These are phyloP conservation scores for Ladona fulva DNA, from an alignment of 1,140 invertebrate species.

Conservation along the genomic window DNA sequence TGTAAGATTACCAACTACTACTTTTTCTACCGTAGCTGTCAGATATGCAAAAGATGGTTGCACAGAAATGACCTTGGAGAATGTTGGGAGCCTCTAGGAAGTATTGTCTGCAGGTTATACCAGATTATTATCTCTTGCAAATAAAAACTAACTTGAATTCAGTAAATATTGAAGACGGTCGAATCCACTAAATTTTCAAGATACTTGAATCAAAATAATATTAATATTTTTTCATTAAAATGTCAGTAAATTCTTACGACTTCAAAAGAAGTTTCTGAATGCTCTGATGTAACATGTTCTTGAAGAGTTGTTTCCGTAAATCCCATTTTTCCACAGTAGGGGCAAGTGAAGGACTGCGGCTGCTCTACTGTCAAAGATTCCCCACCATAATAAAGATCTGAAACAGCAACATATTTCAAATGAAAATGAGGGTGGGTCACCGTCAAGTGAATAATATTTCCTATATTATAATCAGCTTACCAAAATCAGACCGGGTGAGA, in stretches of 20 bases:
- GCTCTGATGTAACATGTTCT: constrained; percentile 85
- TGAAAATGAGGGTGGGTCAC: neutral
- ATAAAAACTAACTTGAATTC: too few relatives aligned
- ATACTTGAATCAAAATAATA: too few relatives aligned
- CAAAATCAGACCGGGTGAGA: constrained; percentile 91
- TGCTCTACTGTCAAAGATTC: constrained; percentile 79
- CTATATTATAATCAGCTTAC: constrained; percentile 41
- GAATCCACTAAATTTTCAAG: too few relatives aligned
- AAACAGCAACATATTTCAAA: neutral
- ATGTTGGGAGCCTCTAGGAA: too few relatives aligned
- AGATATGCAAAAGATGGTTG: too few relatives aligned
- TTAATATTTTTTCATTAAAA: too few relatives aligned
- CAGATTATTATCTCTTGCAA: too few relatives aligned
- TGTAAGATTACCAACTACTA: too few relatives aligned
- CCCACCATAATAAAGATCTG: constrained; percentile 91
- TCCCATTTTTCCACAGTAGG: constrained; percentile 92
- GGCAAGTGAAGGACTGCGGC: constrained; percentile 92
- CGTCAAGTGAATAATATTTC: neutral
- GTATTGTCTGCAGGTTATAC: too few relatives aligned
- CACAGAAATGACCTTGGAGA: too few relatives aligned
- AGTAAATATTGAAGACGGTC: too few relatives aligned
- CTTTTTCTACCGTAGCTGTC: too few relatives aligned
- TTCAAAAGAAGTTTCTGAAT: constrained; percentile 76
- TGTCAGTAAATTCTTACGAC: constrained; percentile 49
- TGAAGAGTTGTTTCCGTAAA: constrained; percentile 84